Base-by-base conservation (phyloP, 2,888 invertebrate genomes). In the Tinea trinotella region DNA sequence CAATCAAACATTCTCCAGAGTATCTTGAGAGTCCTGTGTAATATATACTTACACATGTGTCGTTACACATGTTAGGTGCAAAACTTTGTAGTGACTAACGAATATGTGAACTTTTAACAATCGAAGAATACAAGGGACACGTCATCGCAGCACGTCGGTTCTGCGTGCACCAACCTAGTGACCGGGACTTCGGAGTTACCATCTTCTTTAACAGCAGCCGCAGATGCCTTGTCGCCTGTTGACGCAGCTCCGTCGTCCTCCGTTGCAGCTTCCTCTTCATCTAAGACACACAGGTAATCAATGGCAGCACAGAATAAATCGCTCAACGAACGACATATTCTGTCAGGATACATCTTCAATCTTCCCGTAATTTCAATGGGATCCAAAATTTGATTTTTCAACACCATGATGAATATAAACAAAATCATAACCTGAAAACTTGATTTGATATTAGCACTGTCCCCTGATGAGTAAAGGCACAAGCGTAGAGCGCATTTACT, bases 41-140 rank as follows among this genome's bases (percentile, higher is more conserved):
- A 10, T 30, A 30, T 30, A 10, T 4, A 30, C 30, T 30, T 30
- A 30, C 30, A 30, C 30, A 9, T 24, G 24, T 24, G 6, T 24
- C 40, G 1, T 3, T 13, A 40, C 13, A 3, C 6, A 30, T n/a
- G n/a, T 48, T 61, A 62, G 79, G 82, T 85, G 85, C 85, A 85
- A 85, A 85, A 85, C 85, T 84, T 85, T 85, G 85, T 85, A 85
- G 83, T 65, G 80, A 76, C 70, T 74, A n/a, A 74, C 70, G 67
- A 66, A 61, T 53, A 40, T 59, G 59, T 64, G 67, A 61, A 55
- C 12, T 18, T 19, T 19, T 17, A 12, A 17, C 10, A 40, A 40
- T 40, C 48, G 48, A 48, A 50, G 50, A 13, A 24, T 50, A 50
- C 24, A 7, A 50, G 12, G 24, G 48, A 48, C 48, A 24, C 24